Evolutionary conservation across 2,888 invertebrate genomes (phyloP), one percentile per base, ranked within the genome.

Genomic region (Itoplectis maculator): DNA sequence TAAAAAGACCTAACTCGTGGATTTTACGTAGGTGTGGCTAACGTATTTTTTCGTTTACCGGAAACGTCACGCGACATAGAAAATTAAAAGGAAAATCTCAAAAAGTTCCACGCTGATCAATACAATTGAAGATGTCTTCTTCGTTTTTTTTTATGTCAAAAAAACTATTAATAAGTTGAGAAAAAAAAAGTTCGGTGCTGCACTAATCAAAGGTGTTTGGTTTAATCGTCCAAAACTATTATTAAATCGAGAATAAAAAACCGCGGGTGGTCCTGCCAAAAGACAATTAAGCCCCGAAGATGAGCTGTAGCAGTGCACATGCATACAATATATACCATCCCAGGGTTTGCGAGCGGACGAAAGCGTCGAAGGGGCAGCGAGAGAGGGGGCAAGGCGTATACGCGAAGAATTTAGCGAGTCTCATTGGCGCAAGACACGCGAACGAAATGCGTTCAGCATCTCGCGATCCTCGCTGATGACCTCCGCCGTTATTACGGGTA

Each of bases 341-440:
- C 42, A 59, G 70, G 70, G 70, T 70, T 70, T 56, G 74, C 79
- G 59, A 72, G 51, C 45, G 35, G 6, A 47, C 56, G 47, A 63
- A 47, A 42, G 65, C 47, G 69, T 45, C 66, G 76, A 51, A 76
- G 69, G 69, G 45, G 18, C 15, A n/a, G n/a, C n/a, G n/a, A n/a
- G n/a, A n/a, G 23, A 47, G 6, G 18, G 49, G 15, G 15, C 66
- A 49, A 29, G 75, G 29, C 65, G 37, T 61, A 65, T 35, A 68
- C 47, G 42, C 69, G 59, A 54, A 54, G 54, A 79, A 65, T 70
- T 79, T 79, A 54, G 29, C 63, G 68, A 77, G 47, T 42, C 81
- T 86, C 80, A 85, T 83, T 81, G 81, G 76, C 23, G 23, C 78
- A 59, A 79, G 83, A 85, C 86, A 85, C 85, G 86, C 83, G 79